Evolutionary conservation across 92 coral and sea anemone species (phyloP), one percentile per base, ranked within the genome.

Genomic region (Actinernus sp.): DNA sequence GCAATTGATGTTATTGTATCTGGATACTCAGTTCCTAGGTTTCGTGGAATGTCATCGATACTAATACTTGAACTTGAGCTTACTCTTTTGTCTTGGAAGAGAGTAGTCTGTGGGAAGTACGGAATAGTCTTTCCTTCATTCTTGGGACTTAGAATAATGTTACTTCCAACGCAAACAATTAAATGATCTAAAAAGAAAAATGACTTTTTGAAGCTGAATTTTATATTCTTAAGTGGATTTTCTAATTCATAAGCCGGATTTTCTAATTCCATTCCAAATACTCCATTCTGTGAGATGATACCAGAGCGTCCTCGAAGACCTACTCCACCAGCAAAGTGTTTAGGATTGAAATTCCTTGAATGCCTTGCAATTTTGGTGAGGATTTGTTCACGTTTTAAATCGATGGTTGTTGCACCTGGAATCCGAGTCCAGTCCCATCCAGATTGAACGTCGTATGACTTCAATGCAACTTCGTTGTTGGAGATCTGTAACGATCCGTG

Each of bases 371-470:
- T 12, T 18, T 60, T 25, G 3, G 69, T 26, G 26, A 58, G 49
- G 11, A 60, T 34, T 0, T 23, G 6, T 29, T 44, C 32, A 1
- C 58, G 21, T 4, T 49, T 38, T 49, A 40, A 39, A 21, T 60
- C 58, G 19, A 82, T 66, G 0, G 83, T 58, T 0, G 83, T 82
- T 14, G 89, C 55, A 22, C 89, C 89, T 41, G 89, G 89, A 25
- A 72, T 60, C 49, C 51, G 44, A 31, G 75, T 81, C 88, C 88
- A 82, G 48, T 74, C 78, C 89, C 89, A 82, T 22, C 89, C 89
- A 9, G 53, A 34, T 38, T 44, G 55, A 4, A 58, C 58, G 30
- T 74, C 78, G 27, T 52, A 19, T 4, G 69, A 31, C 16, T 19
- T 11, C 31, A 82, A 57, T 11, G 76, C 19, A 2, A 20, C 61